Evolutionary conservation across 2,888 invertebrate genomes (phyloP).

Genomic region (Bugula neritina): DNA sequence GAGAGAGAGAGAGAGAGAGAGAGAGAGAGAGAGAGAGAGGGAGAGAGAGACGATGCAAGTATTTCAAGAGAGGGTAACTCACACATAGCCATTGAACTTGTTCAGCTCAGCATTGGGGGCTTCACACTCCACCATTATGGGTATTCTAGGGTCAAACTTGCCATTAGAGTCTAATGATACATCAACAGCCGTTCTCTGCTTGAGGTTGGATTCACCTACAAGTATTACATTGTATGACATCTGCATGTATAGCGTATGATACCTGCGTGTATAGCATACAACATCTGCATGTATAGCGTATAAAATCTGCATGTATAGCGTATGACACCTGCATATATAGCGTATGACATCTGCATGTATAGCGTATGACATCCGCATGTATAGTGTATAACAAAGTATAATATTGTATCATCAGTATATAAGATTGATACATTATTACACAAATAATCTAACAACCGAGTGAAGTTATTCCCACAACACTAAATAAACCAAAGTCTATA

Average conservation of each 20-base stretch:
- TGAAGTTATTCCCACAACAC: too few relatives aligned
- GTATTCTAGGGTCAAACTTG: constrained; percentile 35
- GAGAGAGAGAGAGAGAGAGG: constrained; percentile 15
- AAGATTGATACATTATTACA: too few relatives aligned
- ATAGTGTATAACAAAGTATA: too few relatives aligned
- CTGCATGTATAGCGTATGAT: background rate
- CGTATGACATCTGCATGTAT: too few relatives aligned
- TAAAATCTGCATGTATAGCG: too few relatives aligned
- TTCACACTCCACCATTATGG: constrained; percentile 73
- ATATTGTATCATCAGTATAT: too few relatives aligned
- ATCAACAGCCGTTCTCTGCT: constrained; percentile 79
- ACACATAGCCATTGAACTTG: constrained; percentile 75
- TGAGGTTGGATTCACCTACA: constrained; percentile 67
- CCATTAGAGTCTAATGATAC: constrained; percentile 47
- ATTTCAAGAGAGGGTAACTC: constrained; percentile 34
- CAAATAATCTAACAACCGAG: too few relatives aligned
- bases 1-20: constrained; percentile 22
- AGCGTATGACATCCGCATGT: too few relatives aligned
- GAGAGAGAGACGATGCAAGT: background rate
- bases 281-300: too few relatives aligned
- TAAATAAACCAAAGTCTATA: too few relatives aligned
- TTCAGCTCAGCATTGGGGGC: constrained; percentile 92
- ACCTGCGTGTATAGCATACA: too few relatives aligned
- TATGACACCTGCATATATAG: too few relatives aligned
- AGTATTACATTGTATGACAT: background rate